Percentiles rank a stretch among this genome's conserved stretches.
Conservation (phyloP, 2,888 invertebrate genomes). For the Epirrhoe alternata region DNA sequence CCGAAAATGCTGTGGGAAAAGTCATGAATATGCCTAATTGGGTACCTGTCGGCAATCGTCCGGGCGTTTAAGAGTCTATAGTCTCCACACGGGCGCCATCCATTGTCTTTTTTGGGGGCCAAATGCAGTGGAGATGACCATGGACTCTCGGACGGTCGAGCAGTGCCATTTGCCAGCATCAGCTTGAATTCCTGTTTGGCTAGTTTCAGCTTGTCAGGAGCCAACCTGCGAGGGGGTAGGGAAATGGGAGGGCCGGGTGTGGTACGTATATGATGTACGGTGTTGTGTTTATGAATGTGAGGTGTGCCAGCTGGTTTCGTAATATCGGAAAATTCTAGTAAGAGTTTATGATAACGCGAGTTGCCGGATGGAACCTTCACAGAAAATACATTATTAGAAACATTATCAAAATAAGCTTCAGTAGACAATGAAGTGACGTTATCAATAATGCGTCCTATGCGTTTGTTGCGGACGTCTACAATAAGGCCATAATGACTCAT, state of each 20-base stretch:
- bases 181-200: constrained; percentile 51
- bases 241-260: constrained; percentile 49
- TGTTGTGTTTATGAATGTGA: constrained; percentile 25
- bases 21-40: constrained; percentile 36
- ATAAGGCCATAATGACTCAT: constrained; percentile 30
- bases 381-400: constrained; percentile 22
- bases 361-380: constrained; percentile 33
- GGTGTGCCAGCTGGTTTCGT: constrained; percentile 38
- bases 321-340: constrained; percentile 33
- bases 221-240: constrained; percentile 49
- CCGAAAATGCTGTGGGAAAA: constrained; percentile 29
- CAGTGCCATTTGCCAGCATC: constrained; percentile 46
- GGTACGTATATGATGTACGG: constrained; percentile 43
- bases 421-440: constrained; percentile 24
- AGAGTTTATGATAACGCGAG: constrained; percentile 22
- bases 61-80: constrained; percentile 27
- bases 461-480: too few relatives aligned
- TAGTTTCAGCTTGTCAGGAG: constrained; percentile 48
- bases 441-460: constrained; percentile 27
- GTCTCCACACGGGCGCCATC: constrained; percentile 39
- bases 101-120: constrained; percentile 49
- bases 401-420: constrained; percentile 9
- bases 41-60: constrained; percentile 27
- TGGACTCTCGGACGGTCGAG: constrained; percentile 36
- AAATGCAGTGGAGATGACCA: constrained; percentile 56